Conservation (phyloP, 2,113 vertebrate species). For the Ptychochromis oligacanthus region DNA sequence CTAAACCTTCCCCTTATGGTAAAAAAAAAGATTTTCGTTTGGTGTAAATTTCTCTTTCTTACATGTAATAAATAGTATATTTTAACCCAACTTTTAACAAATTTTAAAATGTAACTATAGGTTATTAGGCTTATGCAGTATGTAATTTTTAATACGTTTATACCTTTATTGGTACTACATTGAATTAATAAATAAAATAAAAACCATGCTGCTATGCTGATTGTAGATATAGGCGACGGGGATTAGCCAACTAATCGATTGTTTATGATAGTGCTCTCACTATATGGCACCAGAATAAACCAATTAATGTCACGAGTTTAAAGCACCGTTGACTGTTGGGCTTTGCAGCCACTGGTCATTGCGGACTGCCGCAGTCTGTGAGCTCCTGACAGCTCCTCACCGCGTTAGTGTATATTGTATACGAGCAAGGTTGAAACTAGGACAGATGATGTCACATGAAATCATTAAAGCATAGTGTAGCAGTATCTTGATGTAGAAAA, state of each 20-base stretch:
- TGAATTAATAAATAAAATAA: not conserved
- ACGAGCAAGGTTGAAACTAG: no score
- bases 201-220: not conserved
- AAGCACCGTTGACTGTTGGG: not conserved
- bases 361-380: not conserved
- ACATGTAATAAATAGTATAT: no score
- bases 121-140: not conserved
- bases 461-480: not conserved
- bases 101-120: no score
- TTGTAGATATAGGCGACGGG: not conserved
- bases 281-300: not conserved
- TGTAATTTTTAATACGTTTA: not conserved
- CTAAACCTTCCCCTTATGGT: not conserved
- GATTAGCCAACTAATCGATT: not conserved
- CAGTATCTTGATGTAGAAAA: not conserved
- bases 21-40: not conserved
- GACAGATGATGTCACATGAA: not conserved
- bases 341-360: not conserved
- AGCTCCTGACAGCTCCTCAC: not conserved
- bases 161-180: not conserved
- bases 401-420: not conserved
- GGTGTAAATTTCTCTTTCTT: no score
- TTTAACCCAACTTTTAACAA: not conserved
- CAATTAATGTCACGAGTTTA: not conserved
- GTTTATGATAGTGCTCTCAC: not conserved